Evolutionary conservation across 2,797 vertebrate genomes (phyloP).

Genomic region (Gobionotothen gibberifrons): DNA sequence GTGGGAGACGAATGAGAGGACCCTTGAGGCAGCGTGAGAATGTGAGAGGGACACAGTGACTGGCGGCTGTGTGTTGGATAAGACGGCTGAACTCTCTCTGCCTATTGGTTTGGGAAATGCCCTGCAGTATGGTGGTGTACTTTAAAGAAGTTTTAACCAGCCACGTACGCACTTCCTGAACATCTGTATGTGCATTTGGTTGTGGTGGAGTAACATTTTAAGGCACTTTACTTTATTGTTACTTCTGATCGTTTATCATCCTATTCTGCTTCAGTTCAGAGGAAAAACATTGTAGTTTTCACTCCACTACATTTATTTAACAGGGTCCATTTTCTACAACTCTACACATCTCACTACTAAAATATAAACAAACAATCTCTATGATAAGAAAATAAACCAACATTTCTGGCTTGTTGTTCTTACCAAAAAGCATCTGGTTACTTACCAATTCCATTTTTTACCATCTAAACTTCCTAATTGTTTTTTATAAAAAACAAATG

Average conservation of each 20-base stretch:
- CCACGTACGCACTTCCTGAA: neutral
- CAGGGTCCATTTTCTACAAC: neutral
- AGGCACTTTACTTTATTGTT: neutral
- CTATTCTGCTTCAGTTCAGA: neutral
- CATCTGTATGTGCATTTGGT: slow-evolving; percentile 1
- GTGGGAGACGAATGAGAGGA: slow-evolving; percentile 78
- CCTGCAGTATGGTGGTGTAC: neutral
- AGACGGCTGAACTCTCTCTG: slow-evolving; percentile 26
- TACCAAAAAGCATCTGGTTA: neutral
- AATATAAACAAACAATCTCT: neutral
- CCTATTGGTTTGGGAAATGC: slow-evolving; percentile 32
- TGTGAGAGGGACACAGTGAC: slow-evolving; percentile 55
- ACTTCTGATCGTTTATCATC: neutral
- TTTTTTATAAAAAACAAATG: neutral
- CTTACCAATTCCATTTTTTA: neutral
- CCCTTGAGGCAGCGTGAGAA: slow-evolving; percentile 62
- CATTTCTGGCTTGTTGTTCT: neutral
- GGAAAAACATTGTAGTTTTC: too few species aligned
- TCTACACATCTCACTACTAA: neutral
- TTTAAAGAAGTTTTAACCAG: slow-evolving; percentile 12
- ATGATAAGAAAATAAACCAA: neutral
- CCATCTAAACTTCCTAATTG: neutral
- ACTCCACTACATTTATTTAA: neutral
- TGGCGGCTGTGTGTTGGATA: slow-evolving; percentile 26
- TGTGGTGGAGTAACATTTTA: neutral